Percentiles rank a stretch among this genome's conserved stretches.
phyloP scores from a whole-genome alignment of 1,140 invertebrate species.

The Latrodectus geometricus region DNA sequence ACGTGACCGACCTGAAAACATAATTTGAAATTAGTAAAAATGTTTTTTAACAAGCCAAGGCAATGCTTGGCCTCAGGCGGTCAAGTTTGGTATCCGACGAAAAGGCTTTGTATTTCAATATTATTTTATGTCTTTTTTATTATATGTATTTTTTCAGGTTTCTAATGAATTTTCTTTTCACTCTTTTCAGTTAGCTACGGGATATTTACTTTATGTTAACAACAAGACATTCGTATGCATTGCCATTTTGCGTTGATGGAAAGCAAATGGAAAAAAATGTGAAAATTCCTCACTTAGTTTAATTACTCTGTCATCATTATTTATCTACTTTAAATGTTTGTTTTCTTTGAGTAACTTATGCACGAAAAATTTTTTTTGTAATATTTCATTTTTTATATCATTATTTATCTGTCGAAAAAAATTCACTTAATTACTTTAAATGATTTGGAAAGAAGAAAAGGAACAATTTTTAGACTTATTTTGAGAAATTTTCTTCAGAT shows the following conservation, averaged over 20 bases:
- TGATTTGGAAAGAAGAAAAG: too few species aligned
- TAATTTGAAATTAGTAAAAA: not conserved
- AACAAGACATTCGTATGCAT: not conserved
- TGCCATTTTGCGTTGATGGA: too few species aligned
- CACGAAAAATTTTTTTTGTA: too few species aligned
- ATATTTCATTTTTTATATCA: too few species aligned
- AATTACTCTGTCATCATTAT: constrained; percentile 12
- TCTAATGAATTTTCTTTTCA: not conserved
- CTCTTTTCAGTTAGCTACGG: not conserved
- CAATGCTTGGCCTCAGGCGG: too few species aligned
- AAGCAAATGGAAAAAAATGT: not conserved
- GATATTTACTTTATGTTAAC: not conserved
- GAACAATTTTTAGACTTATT: too few species aligned
- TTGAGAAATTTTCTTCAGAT: too few species aligned
- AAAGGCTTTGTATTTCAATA: too few species aligned
- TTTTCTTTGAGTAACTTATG: not conserved
- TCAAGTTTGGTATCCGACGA: too few species aligned
- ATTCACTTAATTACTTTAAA: too few species aligned
- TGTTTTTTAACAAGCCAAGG: too few species aligned
- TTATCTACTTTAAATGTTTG: not conserved
- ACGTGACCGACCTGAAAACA: not conserved
- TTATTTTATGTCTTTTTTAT: not conserved
- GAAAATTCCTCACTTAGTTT: not conserved
- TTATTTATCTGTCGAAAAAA: too few species aligned
- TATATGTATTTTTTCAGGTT: not conserved